These are phyloP conservation scores for Drosophila neotestacea DNA, from an alignment of 2,888 invertebrate genomes.

Conservation along the genomic window DNA sequence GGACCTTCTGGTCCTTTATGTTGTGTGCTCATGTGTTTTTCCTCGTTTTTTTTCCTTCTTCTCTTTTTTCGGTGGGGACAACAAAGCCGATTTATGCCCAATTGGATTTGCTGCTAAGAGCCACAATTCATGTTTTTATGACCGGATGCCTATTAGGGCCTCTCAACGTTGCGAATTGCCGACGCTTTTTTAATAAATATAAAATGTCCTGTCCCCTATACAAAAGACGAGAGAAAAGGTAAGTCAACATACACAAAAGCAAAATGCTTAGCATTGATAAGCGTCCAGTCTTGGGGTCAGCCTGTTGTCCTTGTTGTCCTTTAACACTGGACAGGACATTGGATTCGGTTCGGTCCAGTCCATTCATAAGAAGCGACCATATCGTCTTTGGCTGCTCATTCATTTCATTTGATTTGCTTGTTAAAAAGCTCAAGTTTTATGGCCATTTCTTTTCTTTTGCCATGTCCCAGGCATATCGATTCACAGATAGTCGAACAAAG, in stretches of 20 bases:
- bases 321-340: conserved; percentile 24
- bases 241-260: conserved; percentile 44
- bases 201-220: conserved; percentile 63
- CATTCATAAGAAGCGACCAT: conserved; percentile 51
- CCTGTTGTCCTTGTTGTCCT: conserved; percentile 46
- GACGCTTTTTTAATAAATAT: conserved; percentile 75
- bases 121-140: conserved; percentile 81
- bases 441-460: conserved; percentile 56
- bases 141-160: conserved; percentile 75
- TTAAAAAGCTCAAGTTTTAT: conserved; percentile 81
- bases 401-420: conserved; percentile 77
- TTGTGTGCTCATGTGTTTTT: conserved; percentile 60
- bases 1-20: conserved; percentile 29
- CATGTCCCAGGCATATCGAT: conserved; percentile 65
- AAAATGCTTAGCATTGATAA: conserved; percentile 69
- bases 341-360: conserved; percentile 18
- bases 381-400: conserved; percentile 41
- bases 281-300: conserved; percentile 54
- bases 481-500: conserved; percentile 41
- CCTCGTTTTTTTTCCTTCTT: neutral
- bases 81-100: conserved; percentile 81
- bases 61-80: conserved; percentile 8
- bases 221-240: conserved; percentile 46
- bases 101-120: conserved; percentile 81
- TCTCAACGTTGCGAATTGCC: conserved; percentile 50